These are phyloP conservation scores for Mercenaria mercenaria DNA, from an alignment of 1,140 invertebrate genomes.

Conservation along the genomic window DNA sequence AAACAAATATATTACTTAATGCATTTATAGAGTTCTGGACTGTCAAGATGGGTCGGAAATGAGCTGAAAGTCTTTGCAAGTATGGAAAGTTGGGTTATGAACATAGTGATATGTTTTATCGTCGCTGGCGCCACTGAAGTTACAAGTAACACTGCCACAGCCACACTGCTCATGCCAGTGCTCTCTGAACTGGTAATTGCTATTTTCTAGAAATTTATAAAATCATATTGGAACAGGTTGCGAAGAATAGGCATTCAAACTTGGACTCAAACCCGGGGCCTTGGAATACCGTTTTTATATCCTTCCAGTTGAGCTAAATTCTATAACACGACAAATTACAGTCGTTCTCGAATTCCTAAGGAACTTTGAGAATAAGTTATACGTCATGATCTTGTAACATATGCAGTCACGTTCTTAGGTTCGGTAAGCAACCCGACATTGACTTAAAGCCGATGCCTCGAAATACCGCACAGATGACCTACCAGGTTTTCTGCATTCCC, in stretches of 20 bases:
- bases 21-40: slow-evolving; percentile 72
- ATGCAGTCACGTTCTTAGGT: too few species aligned
- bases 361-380: too few species aligned
- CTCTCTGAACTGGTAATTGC: slow-evolving; percentile 84
- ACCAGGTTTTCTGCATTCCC: too few species aligned
- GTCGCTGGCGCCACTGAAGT: slow-evolving; percentile 86
- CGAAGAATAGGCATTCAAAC: neutral
- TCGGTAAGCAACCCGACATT: too few species aligned
- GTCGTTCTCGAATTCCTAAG: too few species aligned
- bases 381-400: too few species aligned
- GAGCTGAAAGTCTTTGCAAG: slow-evolving; percentile 71
- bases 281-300: too few species aligned
- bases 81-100: slow-evolving; percentile 76
- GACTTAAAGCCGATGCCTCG: too few species aligned
- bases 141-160: slow-evolving; percentile 87
- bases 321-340: too few species aligned
- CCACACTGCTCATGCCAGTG: slow-evolving; percentile 87
- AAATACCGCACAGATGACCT: too few species aligned
- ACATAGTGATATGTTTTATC: slow-evolving; percentile 83
- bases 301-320: too few species aligned
- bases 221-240: neutral
- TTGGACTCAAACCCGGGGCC: too few species aligned
- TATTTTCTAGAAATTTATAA: slow-evolving; percentile 1
- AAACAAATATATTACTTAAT: neutral
- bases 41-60: slow-evolving; percentile 80